phyloP scores from a whole-genome alignment of 2,113 vertebrate genomes.

The Rhea americana region DNA sequence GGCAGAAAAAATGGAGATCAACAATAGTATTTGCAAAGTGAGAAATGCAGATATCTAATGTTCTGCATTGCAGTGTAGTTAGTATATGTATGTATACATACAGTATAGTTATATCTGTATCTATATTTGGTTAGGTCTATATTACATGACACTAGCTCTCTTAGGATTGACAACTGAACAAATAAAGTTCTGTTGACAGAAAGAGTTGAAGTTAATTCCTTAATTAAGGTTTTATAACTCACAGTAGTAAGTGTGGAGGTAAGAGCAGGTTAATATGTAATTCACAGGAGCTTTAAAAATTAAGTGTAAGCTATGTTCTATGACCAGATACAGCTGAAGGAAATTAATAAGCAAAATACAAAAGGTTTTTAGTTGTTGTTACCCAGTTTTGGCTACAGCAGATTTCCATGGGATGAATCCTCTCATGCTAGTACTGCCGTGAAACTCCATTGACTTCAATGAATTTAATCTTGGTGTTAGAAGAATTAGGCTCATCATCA shows the following conservation, averaged over 20 bases:
- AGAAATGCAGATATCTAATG: background rate
- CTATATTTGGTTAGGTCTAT: background rate
- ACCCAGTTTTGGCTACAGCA: background rate
- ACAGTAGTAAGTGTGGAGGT: background rate
- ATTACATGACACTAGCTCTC: background rate
- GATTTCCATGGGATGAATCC: background rate
- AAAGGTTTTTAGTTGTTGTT: background rate
- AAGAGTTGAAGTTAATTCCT: background rate
- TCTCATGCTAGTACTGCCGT: background rate
- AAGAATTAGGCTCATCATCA: background rate
- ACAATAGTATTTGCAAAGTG: background rate
- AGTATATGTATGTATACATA: background rate
- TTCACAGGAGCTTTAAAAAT: background rate
- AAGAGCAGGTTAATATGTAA: background rate
- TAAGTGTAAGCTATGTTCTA: background rate
- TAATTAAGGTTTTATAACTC: background rate
- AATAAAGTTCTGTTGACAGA: background rate
- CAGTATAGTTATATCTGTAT: background rate
- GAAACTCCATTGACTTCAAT: background rate
- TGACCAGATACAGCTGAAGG: background rate
- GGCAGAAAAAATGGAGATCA: background rate
- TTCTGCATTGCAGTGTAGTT: background rate
- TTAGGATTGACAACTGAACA: background rate
- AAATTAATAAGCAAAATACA: background rate
- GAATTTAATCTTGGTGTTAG: background rate